Conservation (phyloP, 2,797 vertebrate species). For the Eospalax fontanierii region DNA sequence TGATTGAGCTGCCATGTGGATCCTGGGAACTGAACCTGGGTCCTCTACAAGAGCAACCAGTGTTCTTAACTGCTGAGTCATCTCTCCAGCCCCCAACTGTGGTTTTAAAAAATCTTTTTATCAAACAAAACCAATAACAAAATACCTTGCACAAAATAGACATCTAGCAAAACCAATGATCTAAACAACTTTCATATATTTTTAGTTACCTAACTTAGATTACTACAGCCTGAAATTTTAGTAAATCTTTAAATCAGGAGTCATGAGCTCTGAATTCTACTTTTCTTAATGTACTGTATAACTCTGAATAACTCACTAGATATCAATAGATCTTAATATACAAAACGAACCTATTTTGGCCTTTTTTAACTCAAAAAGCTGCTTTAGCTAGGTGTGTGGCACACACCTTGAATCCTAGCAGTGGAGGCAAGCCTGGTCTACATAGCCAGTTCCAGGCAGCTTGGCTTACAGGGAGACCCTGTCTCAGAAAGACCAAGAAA, state of each 20-base stretch:
- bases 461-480: too few species aligned
- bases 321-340: constrained; percentile 47
- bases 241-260: background rate
- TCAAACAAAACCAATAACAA: constrained; percentile 61
- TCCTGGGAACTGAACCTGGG: too few species aligned
- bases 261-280: background rate
- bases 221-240: background rate
- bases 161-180: constrained; percentile 15
- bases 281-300: background rate
- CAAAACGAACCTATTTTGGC: constrained; percentile 40
- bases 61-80: too few species aligned
- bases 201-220: too few species aligned
- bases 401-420: too few species aligned
- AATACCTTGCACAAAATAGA: constrained; percentile 24
- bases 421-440: too few species aligned
- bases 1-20: too few species aligned
- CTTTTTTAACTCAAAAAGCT: constrained; percentile 15
- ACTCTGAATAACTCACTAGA: background rate
- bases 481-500: too few species aligned
- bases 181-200: constrained; percentile 7
- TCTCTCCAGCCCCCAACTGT: too few species aligned
- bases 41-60: too few species aligned
- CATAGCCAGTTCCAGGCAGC: too few species aligned
- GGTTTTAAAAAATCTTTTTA: background rate
- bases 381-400: too few species aligned